Evolutionary conservation across 1,140 invertebrate species (phyloP).

Genomic region (Ips nitidus): DNA sequence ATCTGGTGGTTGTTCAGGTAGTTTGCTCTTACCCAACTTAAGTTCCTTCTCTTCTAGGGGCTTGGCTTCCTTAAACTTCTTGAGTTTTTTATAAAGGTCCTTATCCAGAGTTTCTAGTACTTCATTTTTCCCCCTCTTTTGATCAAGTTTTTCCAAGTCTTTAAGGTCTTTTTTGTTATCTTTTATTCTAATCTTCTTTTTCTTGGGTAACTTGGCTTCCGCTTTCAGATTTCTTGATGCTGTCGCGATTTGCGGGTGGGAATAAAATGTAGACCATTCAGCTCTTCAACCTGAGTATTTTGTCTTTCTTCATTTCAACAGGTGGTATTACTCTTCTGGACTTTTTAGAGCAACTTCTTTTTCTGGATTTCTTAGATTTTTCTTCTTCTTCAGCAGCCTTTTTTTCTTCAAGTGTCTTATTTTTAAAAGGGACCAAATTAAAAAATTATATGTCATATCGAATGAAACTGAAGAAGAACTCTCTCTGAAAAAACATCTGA

Average conservation of each 20-base stretch:
- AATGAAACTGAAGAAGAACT: no score
- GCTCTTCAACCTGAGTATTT: slow-evolving; percentile 68
- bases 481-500: no score
- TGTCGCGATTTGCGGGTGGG: slow-evolving; percentile 59
- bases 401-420: background rate
- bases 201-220: slow-evolving; percentile 64
- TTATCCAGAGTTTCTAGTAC: slow-evolving; percentile 51
- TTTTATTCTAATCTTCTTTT: slow-evolving; percentile 48
- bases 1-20: slow-evolving; percentile 49
- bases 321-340: slow-evolving; percentile 57
- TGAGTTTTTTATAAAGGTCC: slow-evolving; percentile 44
- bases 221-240: slow-evolving; percentile 72
- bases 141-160: slow-evolving; percentile 66
- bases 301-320: slow-evolving; percentile 53
- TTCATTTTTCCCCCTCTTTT: slow-evolving; percentile 54
- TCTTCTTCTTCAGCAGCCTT: slow-evolving; percentile 41
- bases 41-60: slow-evolving; percentile 51
- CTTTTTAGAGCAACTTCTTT: slow-evolving; percentile 49
- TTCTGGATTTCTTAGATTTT: slow-evolving; percentile 13
- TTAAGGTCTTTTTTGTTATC: slow-evolving; percentile 60
- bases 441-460: no score
- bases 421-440: background rate
- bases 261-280: slow-evolving; percentile 62
- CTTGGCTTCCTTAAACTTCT: slow-evolving; percentile 49
- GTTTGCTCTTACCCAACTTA: slow-evolving; percentile 56